Evolutionary conservation across 2,888 invertebrate genomes (phyloP).

Genomic region (Silvanus unidentatus): DNA sequence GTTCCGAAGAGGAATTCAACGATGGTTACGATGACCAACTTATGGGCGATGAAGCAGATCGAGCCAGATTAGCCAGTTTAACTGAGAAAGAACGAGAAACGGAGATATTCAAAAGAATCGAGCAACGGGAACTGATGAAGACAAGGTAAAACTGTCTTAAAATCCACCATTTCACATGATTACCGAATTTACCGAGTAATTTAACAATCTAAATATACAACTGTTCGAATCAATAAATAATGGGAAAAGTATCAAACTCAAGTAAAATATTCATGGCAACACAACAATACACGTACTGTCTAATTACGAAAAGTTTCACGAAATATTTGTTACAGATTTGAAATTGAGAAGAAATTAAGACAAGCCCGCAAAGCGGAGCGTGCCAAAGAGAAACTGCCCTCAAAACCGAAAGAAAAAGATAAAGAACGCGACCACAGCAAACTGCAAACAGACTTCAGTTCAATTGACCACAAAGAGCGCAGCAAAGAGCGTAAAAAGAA

Average conservation of each 20-base stretch:
- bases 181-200: not conserved
- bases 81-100: conserved; percentile 97
- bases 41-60: conserved; percentile 95
- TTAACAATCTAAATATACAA: too few species aligned
- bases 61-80: conserved; percentile 80
- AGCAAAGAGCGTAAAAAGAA: conserved; percentile 85
- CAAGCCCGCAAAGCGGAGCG: conserved; percentile 74
- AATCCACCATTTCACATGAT: conserved; percentile 5
- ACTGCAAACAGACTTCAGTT: conserved; percentile 43
- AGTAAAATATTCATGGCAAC: too few species aligned
- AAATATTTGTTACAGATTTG: conserved; percentile 69
- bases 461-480: conserved; percentile 66
- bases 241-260: too few species aligned
- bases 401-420: conserved; percentile 65
- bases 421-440: conserved; percentile 51
- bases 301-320: too few species aligned
- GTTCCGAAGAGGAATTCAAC: conserved; percentile 81
- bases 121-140: conserved; percentile 88
- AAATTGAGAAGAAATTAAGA: conserved; percentile 89
- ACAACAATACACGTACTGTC: too few species aligned
- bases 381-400: conserved; percentile 54
- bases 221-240: too few species aligned
- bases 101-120: conserved; percentile 93
- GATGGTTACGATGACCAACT: conserved; percentile 96
- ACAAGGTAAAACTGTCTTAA: conserved; percentile 62